Evolutionary conservation across 2,797 vertebrate species (phyloP), one percentile per base, ranked within the genome.

Genomic region (Poecilia velifera): DNA sequence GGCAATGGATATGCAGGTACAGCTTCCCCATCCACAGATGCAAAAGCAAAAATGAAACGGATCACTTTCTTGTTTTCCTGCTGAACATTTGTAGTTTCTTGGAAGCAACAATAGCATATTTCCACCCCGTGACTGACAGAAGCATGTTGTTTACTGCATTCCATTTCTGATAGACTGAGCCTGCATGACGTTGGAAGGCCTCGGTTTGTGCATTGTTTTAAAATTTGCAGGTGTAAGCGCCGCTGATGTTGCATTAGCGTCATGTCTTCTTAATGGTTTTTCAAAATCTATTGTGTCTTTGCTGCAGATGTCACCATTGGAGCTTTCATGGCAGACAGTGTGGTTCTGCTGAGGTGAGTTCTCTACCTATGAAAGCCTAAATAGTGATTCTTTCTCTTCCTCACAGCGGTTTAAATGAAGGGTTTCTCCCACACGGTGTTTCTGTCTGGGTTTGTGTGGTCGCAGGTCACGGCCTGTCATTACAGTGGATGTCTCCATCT

Each of bases 1-100:
- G 96, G 96, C 87, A 99, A 99, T 64, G 97, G 97, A 82, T 99
- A 99, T 84, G 91, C 97, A 95, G 98, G 98, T 99, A 47, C 57
- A 62, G 28, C 18, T 74, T 80, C 57, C 39, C 25, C 39, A 53
- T 70, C 34, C 79, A 55, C 49, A 45, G 39, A 34, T 43, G 39
- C 62, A 46, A 9, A 80, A 84, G 41, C n/a, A 59, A 74, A 81
- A 57, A 49, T n/a, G 34, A 78, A 82, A 73, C 57, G 3, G 14
- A 75, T 43, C 34, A 28, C 6, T 46, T 70, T 62, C 77, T 71
- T 20, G 0, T 46, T 76, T 76, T 51, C 57, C 34, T 6, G 59
- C 41, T 55, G 84, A 28, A 25, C 68, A 39, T 34, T 46, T 78
- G 86, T 79, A 62, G 62, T 20, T 41, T 75, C 14, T 82, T 36